A percentile compares a stretch with the other conserved stretches of the same genome.
Conservation (phyloP, 37 sponge, comb jelly and placozoan genomes). For the Hormiphora californensis region DNA sequence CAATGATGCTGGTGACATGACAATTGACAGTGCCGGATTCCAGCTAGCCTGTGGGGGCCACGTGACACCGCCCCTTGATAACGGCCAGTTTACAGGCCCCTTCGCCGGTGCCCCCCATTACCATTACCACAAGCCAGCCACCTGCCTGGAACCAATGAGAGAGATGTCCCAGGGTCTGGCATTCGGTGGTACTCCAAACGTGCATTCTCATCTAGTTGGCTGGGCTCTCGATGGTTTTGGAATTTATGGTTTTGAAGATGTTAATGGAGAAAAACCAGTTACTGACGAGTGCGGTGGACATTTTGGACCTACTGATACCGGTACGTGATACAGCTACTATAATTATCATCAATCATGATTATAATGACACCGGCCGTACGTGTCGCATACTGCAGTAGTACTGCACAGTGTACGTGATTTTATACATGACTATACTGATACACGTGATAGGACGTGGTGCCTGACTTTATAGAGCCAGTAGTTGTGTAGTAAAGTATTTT, state of each 20-base stretch:
- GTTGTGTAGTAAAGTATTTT: no score
- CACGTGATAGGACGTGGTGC: no score
- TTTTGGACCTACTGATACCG: background rate
- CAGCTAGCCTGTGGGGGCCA: constrained; percentile 19
- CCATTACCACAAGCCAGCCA: constrained; percentile 3
- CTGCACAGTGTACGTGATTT: no score
- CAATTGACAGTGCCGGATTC: background rate
- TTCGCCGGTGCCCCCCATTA: background rate
- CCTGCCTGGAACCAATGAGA: background rate
- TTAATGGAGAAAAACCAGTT: background rate
- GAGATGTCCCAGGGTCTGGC: background rate
- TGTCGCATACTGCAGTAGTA: no score
- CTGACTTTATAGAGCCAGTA: no score
- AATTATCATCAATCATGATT: no score
- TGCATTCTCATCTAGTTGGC: background rate
- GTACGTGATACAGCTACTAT: no score
- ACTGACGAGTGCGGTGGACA: constrained; percentile 29
- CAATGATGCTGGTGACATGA: background rate
- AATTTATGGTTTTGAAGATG: background rate
- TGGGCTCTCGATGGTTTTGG: constrained; percentile 44
- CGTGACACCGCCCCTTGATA: background rate
- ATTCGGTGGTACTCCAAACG: background rate
- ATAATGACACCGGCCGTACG: no score
- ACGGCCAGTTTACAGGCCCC: background rate
- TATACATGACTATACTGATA: no score